Base-by-base conservation (phyloP, 1,140 invertebrate genomes). In the Trachelipus rathkii region DNA sequence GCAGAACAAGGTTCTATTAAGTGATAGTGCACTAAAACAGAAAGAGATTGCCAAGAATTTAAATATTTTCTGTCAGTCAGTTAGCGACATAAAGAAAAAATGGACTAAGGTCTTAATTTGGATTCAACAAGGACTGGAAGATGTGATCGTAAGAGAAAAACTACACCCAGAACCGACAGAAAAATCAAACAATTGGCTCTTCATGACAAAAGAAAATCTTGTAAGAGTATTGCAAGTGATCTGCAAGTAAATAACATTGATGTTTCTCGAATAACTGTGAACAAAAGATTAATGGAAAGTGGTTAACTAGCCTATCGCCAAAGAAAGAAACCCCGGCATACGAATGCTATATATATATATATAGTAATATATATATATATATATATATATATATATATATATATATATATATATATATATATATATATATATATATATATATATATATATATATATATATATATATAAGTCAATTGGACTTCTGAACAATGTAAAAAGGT, bases 171-270 rank as follows among this genome's bases (percentile, higher is more conserved):
- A 66, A 66, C 15, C 60, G 60, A 66, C 60, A 66, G 60, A 66
- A 66, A 66, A 66, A 66, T 66, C 60, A 66, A 66, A 66, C 60
- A 66, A 66, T 66, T 66, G 60, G 60, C 60, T 66, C 21, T 66
- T 66, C 60, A 66, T 66, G 60, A 66, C 15, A 66, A 23, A 66
- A 66, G 60, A 66, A 66, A 66, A 66, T 66, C 15, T n/a, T 66
- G 60, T 66, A n/a, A 66, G 1, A 66, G 60, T 66, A 66, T 66
- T 66, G 60, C 60, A 66, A 66, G 60, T n/a, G 60, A 66, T 3
- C 0, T 66, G 60, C 1, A 66, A 66, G 60, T 7, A n/a, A 7
- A 66, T n/a, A 66, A 66, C 0, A 66, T 66, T 66, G 60, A 7
- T 66, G 60, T 66, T 66, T 66, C 60, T 66, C 60, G 60, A 66